Evolutionary conservation across 2,888 invertebrate species (phyloP), one percentile per base, ranked within the genome.

Genomic region (Cantharis rufa): DNA sequence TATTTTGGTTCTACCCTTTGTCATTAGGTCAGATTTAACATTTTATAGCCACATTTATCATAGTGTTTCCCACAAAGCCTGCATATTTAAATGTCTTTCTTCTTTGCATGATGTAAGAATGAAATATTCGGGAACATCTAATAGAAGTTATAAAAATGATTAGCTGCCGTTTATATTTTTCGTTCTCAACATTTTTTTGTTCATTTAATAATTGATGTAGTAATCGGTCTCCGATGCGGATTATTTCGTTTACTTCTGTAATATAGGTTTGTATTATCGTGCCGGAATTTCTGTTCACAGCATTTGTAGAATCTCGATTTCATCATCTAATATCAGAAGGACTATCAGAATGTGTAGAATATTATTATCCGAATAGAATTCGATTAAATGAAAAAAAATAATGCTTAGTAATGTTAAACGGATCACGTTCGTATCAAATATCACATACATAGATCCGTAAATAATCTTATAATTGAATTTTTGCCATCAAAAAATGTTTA

Each of bases 11-110:
- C 76, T 73, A 74, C 74, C 78, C 76, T 71, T 80, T 74, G 74
- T 73, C 76, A 75, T 75, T 80, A 78, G 78, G 80, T 79, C 79
- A 76, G 71, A 75, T 74, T 66, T 75, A 77, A 79, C 76, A 72
- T 78, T 80, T 76, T 79, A 78, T 76, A 71, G 70, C 69, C 71
- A 72, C 80, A 80, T 80, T 80, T 78, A 77, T 80, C 80, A 80
- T 76, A 70, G 71, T 69, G 68, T 66, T 66, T 66, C 24, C 62
- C 70, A 68, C 72, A 74, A 74, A 74, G 74, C 63, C 76, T 74
- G 74, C 76, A 78, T 79, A 78, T 72, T 74, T 70, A 70, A 68
- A 70, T 66, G 73, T 77, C 77, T 72, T 73, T 74, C 70, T 66
- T 66, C 72, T 77, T 77, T 76, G 69, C 76, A 77, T 74, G 63